Evolutionary conservation across 2,888 invertebrate genomes (phyloP), one percentile per base, ranked within the genome.

Genomic region (Drosophila falleni): DNA sequence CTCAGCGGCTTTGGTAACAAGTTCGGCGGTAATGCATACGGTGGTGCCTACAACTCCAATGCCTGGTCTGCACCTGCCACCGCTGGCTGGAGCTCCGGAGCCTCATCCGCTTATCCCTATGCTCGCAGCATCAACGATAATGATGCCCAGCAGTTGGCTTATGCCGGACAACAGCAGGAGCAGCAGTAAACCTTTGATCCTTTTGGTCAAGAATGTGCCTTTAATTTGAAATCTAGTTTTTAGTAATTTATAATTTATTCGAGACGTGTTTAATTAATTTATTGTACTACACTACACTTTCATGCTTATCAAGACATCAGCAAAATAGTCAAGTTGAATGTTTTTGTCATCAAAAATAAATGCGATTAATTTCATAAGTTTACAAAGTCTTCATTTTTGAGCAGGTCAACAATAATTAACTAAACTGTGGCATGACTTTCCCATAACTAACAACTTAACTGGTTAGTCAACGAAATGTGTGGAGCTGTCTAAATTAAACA

Each of bases 111-210:
- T 13, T 94, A 93, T 74, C 94, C 94, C 49, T 94, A 94, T 89
- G 93, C 93, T 11, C 92, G 94, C 90, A 93, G 93, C 59, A 92
- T 94, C 51, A 95, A 94, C 37, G 94, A 94, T 50, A 90, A 96
- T 79, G 96, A 90, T 65, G 95, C 95, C 6, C 96, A 96, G 74
- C 94, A 95, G 67, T 89, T 96, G 87, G 96, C 96, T 4, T 97
- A 96, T 90, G 94, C 95, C 63, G 94, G 94, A 3, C 96, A 96
- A 42, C 67, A 80, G 66, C 62, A 71, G 69, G 60, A 71, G 56
- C 51, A 71, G 51, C 61, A 70, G 46, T 58, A 47, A 64, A 50
- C 71, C 49, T 39, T 51, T 67, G 56, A 56, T 15, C 33, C 5
- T 13, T 13, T 55, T 75, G 74, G 10, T 55, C 68, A 73, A 77